Evolutionary conservation across 2,888 invertebrate species (phyloP), one percentile per base, ranked within the genome.

Genomic region (Leucophenga montana): DNA sequence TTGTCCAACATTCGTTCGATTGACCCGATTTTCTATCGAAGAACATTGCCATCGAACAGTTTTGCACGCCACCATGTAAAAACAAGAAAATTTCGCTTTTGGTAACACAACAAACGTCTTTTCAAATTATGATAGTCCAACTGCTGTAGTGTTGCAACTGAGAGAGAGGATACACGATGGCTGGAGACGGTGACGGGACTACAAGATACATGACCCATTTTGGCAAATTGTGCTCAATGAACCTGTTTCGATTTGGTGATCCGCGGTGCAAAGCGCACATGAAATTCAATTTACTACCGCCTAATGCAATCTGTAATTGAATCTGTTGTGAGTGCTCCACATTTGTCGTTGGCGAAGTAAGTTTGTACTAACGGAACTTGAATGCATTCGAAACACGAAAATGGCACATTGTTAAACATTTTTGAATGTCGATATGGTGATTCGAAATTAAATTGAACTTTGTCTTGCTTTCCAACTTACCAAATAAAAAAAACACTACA

Each of bases 201-300:
- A 74, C 73, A 20, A 48, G 27, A 77, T 78, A 82, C 77, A 39
- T 84, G 81, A 79, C 81, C 81, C 77, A 81, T 75, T 84, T 81
- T 69, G 57, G 22, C 57, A 68, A 74, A 71, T 71, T 62, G 71
- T 72, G 72, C 71, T 64, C 71, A 61, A 31, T 71, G 71, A 84
- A 81, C 81, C 81, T 78, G 81, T 81, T 81, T 80, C 56, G 69
- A 69, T 48, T 48, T 4, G 33, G 33, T 33, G 33, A 33, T 33
- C 33, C 33, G n/a, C n/a, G n/a, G n/a, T n/a, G 8, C 33, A 33
- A 33, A 33, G 33, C 33, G n/a, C n/a, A n/a, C n/a, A n/a, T n/a
- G n/a, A 27, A 39, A 39, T 39, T 39, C 39, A 11, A 11, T 39
- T 27, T 27, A 5, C 8, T 39, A 39, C 1, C 39, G 11, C 39